Conservation (phyloP, 2,113 vertebrate genomes). For the Cathartes aura region DNA sequence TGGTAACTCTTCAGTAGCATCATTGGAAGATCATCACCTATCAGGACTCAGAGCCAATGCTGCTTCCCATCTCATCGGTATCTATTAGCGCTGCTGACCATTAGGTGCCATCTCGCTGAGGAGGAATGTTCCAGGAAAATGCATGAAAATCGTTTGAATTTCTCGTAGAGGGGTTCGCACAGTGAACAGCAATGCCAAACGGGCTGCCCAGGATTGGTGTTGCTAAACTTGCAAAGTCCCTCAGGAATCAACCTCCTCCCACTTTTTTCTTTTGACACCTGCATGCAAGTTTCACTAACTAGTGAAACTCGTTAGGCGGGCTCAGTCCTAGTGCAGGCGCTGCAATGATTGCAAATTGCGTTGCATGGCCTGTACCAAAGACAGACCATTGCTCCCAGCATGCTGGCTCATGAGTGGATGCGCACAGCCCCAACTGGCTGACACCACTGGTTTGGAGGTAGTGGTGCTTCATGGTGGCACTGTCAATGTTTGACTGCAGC, state of each 20-base stretch:
- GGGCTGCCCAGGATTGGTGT: background rate
- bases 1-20: background rate
- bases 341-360: rapidly evolving
- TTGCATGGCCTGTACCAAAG: background rate
- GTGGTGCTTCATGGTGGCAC: background rate
- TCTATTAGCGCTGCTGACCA: rapidly evolving
- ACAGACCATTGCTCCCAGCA: background rate
- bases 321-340: too few relatives aligned
- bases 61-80: background rate
- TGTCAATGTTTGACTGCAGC: rapidly evolving
- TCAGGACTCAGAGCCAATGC: background rate
- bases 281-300: too few relatives aligned
- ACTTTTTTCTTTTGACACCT: background rate
- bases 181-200: background rate
- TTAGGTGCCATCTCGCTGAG: background rate
- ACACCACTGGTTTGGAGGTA: background rate
- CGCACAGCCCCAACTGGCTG: background rate
- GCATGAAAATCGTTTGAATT: background rate
- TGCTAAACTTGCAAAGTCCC: background rate
- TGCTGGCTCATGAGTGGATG: rapidly evolving
- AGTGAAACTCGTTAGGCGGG: rapidly evolving
- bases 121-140: background rate
- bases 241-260: background rate
- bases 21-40: background rate
- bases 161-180: background rate